phyloP scores from a whole-genome alignment of 2,888 invertebrate genomes.

The Lasioglossum leucozonium region DNA sequence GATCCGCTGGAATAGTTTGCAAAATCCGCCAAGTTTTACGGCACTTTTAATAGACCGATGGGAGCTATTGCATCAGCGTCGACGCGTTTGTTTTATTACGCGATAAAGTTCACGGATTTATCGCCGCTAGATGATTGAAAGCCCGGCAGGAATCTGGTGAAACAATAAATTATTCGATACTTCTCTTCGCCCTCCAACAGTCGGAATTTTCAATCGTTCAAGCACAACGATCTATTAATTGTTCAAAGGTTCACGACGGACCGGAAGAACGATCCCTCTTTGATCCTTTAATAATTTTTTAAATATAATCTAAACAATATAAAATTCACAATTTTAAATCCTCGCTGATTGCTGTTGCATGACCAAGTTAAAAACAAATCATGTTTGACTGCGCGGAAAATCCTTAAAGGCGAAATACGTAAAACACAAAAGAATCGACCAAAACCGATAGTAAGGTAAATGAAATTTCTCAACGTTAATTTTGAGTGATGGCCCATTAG shows the following conservation, averaged over 20 bases:
- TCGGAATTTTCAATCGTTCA: background rate
- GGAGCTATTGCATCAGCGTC: background rate
- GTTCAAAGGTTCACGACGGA: background rate
- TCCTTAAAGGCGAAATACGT: background rate
- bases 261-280: background rate
- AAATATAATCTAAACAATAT: background rate
- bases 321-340: background rate
- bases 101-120: background rate
- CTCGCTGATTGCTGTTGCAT: background rate
- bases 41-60: conserved; percentile 1
- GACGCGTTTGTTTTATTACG: background rate
- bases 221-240: background rate
- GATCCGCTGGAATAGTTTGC: background rate
- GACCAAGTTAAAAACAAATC: background rate
- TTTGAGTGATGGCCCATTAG: background rate
- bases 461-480: background rate
- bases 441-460: background rate
- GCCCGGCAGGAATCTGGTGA: background rate
- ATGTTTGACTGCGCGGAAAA: background rate
- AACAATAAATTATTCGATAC: background rate
- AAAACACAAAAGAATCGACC: background rate
- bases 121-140: background rate
- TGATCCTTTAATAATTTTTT: background rate
- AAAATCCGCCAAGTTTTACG: background rate
- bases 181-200: background rate